A percentile compares a stretch with the other conserved stretches of the same genome.
These are phyloP conservation scores for Sebastes iracundus DNA, from an alignment of 2,797 vertebrate genomes.

Conservation along the genomic window DNA sequence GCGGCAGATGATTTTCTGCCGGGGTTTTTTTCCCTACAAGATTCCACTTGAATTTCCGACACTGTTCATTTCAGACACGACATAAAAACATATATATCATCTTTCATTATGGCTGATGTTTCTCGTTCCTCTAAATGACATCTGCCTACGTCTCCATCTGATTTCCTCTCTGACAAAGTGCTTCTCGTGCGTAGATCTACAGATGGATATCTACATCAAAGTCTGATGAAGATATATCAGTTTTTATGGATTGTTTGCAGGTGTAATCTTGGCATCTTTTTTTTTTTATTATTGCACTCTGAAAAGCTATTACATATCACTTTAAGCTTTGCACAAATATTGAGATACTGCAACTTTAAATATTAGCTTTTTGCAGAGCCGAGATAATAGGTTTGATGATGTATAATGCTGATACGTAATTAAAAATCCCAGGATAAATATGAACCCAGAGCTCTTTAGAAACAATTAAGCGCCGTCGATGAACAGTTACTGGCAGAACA, in stretches of 20 bases:
- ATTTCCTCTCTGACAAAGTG: slow-evolving; percentile 42
- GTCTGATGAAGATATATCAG: slow-evolving; percentile 24
- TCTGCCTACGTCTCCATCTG: slow-evolving; percentile 36
- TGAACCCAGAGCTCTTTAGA: slow-evolving; percentile 18
- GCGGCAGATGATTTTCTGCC: slow-evolving; percentile 26
- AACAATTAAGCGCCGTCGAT: slow-evolving; percentile 4
- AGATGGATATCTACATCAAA: slow-evolving; percentile 46
- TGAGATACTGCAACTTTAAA: slow-evolving; percentile 6
- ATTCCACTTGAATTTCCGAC: slow-evolving; percentile 12
- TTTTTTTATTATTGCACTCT: slow-evolving; percentile 1
- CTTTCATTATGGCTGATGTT: slow-evolving; percentile 18
- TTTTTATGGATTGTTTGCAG: slow-evolving; percentile 7
- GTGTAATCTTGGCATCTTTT: slow-evolving; percentile 7
- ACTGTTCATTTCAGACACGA: slow-evolving; percentile 23
- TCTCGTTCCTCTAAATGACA: slow-evolving; percentile 33
- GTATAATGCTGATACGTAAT: slow-evolving; percentile 24
- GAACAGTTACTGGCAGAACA: slow-evolving; percentile 9
- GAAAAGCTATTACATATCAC: slow-evolving; percentile 9
- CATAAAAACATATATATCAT: slow-evolving; percentile 40
- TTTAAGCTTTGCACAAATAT: slow-evolving; percentile 18
- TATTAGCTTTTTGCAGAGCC: slow-evolving; percentile 10
- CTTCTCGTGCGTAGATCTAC: slow-evolving; percentile 4
- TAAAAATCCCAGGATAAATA: slow-evolving; percentile 34
- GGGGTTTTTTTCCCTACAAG: not conserved
- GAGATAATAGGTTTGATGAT: slow-evolving; percentile 25